Percentiles rank a stretch among this genome's conserved stretches.
These are phyloP conservation scores for Crocidura indochinensis DNA, from an alignment of 2,797 vertebrate species.

Conservation along the genomic window DNA sequence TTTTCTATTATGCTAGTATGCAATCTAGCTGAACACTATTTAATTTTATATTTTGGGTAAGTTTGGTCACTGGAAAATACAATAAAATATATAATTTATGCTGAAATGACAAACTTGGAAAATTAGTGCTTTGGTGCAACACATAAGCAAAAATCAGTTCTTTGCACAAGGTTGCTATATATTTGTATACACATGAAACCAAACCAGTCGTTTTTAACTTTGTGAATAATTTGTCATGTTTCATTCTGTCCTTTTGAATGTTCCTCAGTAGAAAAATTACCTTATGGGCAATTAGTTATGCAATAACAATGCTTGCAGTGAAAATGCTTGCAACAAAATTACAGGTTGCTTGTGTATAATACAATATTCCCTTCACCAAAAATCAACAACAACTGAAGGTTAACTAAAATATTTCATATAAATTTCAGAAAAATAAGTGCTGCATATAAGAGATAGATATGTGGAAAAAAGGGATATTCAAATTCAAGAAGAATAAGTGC, in stretches of 20 bases:
- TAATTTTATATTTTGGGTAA: neutral
- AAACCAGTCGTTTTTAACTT: too few species aligned
- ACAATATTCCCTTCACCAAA: slow-evolving; percentile 21
- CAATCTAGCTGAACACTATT: neutral
- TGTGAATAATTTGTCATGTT: neutral
- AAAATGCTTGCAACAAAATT: neutral
- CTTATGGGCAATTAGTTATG: neutral
- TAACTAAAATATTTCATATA: slow-evolving; percentile 21
- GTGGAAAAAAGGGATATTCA: neutral
- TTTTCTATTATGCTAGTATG: neutral
- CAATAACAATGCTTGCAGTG: neutral
- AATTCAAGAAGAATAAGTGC: neutral
- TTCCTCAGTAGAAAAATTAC: neutral
- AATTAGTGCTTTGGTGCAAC: neutral
- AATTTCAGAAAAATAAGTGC: neutral
- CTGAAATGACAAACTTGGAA: neutral
- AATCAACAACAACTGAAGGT: slow-evolving; percentile 9
- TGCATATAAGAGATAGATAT: neutral
- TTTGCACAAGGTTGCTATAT: neutral
- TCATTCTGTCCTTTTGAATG: neutral
- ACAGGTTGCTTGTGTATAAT: too few species aligned
- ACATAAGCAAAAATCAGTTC: neutral
- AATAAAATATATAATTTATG: neutral
- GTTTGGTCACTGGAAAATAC: neutral
- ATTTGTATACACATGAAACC: neutral